Evolutionary conservation across 1,140 invertebrate genomes (phyloP), one percentile per base, ranked within the genome.

Genomic region (Colletes gigas): DNA sequence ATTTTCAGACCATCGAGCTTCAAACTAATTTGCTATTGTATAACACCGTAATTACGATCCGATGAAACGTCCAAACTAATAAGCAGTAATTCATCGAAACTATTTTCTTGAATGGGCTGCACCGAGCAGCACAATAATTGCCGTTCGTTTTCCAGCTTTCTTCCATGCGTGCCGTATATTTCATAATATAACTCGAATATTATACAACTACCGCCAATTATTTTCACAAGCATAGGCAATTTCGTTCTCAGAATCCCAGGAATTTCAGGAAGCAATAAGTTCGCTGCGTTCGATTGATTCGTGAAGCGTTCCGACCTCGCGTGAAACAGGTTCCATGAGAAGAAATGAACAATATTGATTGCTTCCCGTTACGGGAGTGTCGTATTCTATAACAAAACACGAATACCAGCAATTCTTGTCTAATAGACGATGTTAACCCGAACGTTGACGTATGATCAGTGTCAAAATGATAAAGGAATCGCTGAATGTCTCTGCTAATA

Each of bases 111-210:
- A 8, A 47, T 4, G 39, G 39, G 10, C 39, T 3, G 14, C 52
- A 55, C 73, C 54, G 17, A 73, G 6, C 19, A n/a, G 44, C 47
- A 39, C 12, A 21, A 3, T 67, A 21, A 74, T 80, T 67, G 30
- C 63, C 59, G 4, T 72, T 59, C 4, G 17, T 17, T 78, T 63
- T 54, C 30, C 15, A 47, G 30, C 44, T 75, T 81, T 62, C 65
- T 17, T 69, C 19, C 0, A 10, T 68, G 44, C 63, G 62, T 50
- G 15, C 8, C 8, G 39, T 19, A 15, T 17, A 47, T 44, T 65
- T 74, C 21, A 30, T 39, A 66, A 21, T 39, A 21, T 17, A 73
- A 47, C 10, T 19, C 9, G 21, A 9, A 41, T 21, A 15, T 75
- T 80, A 59, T 17, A 10, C 8, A 79, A 73, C 57, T 0, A 9